phyloP scores from a whole-genome alignment of 2,888 invertebrate species.

The Drosophila crucigera region DNA sequence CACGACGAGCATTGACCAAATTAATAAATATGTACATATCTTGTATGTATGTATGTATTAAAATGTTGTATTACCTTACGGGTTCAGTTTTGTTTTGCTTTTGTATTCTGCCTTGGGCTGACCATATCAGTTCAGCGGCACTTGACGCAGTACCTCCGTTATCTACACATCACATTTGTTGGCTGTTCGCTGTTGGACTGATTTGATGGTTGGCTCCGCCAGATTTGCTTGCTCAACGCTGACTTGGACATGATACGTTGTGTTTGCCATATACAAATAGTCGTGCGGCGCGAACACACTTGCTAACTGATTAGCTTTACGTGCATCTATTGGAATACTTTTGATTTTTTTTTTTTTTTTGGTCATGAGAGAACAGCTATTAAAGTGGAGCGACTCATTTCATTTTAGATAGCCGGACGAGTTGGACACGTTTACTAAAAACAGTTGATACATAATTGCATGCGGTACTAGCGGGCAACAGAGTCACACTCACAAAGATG shows the following conservation, averaged over 20 bases:
- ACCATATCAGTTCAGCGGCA: slow-evolving; percentile 60
- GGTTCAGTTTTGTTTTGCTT: background rate
- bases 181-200: slow-evolving; percentile 9
- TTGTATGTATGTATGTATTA: background rate
- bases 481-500: slow-evolving; percentile 67
- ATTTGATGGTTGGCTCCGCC: slow-evolving; percentile 30
- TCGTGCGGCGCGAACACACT: slow-evolving; percentile 52
- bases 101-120: slow-evolving; percentile 36
- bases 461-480: slow-evolving; percentile 30
- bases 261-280: slow-evolving; percentile 66
- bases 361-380: slow-evolving; percentile 22
- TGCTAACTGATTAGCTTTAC: slow-evolving; percentile 57
- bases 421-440: slow-evolving; percentile 51
- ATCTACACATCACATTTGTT: slow-evolving; percentile 47
- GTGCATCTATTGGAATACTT: slow-evolving; percentile 11
- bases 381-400: slow-evolving; percentile 48
- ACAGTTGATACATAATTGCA: slow-evolving; percentile 16
- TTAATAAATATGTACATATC: slow-evolving; percentile 1
- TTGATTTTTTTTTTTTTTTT: background rate
- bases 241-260: slow-evolving; percentile 42
- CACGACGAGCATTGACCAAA: slow-evolving; percentile 12
- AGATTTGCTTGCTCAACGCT: slow-evolving; percentile 54
- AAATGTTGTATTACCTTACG: slow-evolving; percentile 29
- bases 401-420: slow-evolving; percentile 56
- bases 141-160: slow-evolving; percentile 64